Evolutionary conservation across 2,113 vertebrate species (phyloP).

Genomic region (Prionailurus bengalensis): DNA sequence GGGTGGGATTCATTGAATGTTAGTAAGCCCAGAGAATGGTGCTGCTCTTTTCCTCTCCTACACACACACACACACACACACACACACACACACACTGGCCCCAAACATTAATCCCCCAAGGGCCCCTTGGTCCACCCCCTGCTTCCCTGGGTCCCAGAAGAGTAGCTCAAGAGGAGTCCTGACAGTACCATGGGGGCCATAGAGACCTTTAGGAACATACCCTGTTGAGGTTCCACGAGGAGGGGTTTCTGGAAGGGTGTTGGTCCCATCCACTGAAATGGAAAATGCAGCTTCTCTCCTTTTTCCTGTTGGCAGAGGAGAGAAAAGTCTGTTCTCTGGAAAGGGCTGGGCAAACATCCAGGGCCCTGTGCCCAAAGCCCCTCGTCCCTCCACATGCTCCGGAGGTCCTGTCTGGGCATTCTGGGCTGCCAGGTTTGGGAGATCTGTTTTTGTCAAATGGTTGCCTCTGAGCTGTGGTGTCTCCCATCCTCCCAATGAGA

Average conservation of each 20-base stretch:
- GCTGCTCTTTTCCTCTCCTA: neutral
- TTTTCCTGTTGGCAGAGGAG: neutral
- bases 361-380: neutral
- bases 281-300: neutral
- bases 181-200: neutral
- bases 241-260: neutral
- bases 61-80: no score
- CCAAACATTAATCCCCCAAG: neutral
- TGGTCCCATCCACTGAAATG: neutral
- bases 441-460: no score
- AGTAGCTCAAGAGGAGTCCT: neutral
- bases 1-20: neutral
- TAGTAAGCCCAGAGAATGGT: neutral
- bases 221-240: neutral
- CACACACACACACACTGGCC: neutral
- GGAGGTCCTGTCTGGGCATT: neutral
- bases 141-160: neutral
- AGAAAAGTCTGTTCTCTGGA: neutral
- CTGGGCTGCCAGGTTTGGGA: neutral
- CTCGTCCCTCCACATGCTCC: neutral
- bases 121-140: fast-evolving
- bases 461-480: neutral
- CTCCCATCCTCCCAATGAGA: neutral
- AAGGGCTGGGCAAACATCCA: neutral
- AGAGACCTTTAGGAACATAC: neutral